These are phyloP conservation scores for Tapirus indicus DNA, from an alignment of 2,797 vertebrate genomes.

Conservation along the genomic window DNA sequence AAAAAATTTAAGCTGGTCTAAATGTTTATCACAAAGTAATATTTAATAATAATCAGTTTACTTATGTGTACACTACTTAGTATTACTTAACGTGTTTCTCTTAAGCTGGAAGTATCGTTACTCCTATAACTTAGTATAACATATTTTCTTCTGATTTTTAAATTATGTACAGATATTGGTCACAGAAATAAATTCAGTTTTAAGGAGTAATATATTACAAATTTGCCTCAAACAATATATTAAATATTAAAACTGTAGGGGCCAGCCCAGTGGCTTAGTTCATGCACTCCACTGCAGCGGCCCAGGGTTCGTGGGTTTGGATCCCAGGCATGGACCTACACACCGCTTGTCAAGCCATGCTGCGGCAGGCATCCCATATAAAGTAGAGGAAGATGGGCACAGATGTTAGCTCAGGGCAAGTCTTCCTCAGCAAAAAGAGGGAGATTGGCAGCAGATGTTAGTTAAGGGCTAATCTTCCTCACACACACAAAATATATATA, in stretches of 20 bases:
- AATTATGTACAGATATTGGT: neutral
- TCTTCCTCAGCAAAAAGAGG: too few relatives aligned
- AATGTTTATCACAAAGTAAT: conserved; percentile 30
- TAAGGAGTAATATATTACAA: conserved; percentile 3
- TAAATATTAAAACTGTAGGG: conserved; percentile 43
- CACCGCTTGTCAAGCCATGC: too few relatives aligned
- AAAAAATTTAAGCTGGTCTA: neutral
- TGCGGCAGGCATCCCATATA: too few relatives aligned
- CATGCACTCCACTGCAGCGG: too few relatives aligned
- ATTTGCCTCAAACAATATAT: conserved; percentile 10
- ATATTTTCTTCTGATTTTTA: conserved; percentile 31
- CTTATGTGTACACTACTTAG: neutral
- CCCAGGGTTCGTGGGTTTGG: too few relatives aligned
- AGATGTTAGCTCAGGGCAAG: too few relatives aligned
- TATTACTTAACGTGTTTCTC: conserved; percentile 37
- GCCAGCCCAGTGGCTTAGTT: too few relatives aligned
- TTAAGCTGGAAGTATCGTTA: neutral
- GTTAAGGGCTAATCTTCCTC: too few relatives aligned
- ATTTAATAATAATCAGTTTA: neutral
- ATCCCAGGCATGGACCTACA: too few relatives aligned
- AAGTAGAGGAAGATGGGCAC: too few relatives aligned
- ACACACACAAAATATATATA: too few relatives aligned
- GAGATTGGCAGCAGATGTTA: too few relatives aligned
- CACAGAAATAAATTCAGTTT: conserved; percentile 38
- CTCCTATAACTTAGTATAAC: neutral